phyloP scores from a whole-genome alignment of 2,113 vertebrate genomes.

The Pimephales promelas region DNA sequence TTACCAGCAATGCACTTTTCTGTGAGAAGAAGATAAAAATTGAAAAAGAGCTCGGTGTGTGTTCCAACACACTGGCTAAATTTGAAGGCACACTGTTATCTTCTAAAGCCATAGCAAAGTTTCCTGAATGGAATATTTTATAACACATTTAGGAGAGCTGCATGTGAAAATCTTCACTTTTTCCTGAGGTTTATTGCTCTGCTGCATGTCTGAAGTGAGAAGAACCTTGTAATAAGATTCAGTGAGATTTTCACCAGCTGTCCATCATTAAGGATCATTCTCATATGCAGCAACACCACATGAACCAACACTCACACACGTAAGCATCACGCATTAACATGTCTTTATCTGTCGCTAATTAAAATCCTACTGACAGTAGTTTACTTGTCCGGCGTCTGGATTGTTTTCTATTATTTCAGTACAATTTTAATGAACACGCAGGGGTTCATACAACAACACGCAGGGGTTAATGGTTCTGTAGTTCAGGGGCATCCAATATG shows the following conservation, averaged over 20 bases:
- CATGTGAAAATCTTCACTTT: constrained; percentile 17
- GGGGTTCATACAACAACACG: too few relatives aligned
- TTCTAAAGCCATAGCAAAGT: constrained; percentile 18
- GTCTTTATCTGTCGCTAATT: neutral
- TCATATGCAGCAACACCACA: constrained; percentile 22
- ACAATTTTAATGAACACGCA: neutral
- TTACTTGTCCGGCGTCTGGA: neutral
- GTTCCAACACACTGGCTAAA: neutral
- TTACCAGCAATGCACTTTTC: neutral
- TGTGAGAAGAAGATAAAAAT: neutral
- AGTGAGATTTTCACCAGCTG: constrained; percentile 34
- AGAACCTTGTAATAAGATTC: constrained; percentile 43
- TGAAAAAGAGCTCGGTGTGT: neutral
- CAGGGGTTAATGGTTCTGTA: neutral
- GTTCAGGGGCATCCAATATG: neutral
- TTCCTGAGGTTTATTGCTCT: constrained; percentile 13
- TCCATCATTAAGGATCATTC: constrained; percentile 48
- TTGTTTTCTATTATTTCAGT: neutral
- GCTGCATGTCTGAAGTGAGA: constrained; percentile 17
- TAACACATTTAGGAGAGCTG: constrained; percentile 17
- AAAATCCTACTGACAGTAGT: neutral
- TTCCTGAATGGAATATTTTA: constrained; percentile 24
- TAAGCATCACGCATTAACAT: neutral
- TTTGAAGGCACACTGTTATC: constrained; percentile 7
- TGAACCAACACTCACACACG: constrained; percentile 20